Percentiles rank a stretch among this genome's conserved stretches.
phyloP scores from a whole-genome alignment of 2,888 invertebrate species.

The Leptinotarsa peninsularis region DNA sequence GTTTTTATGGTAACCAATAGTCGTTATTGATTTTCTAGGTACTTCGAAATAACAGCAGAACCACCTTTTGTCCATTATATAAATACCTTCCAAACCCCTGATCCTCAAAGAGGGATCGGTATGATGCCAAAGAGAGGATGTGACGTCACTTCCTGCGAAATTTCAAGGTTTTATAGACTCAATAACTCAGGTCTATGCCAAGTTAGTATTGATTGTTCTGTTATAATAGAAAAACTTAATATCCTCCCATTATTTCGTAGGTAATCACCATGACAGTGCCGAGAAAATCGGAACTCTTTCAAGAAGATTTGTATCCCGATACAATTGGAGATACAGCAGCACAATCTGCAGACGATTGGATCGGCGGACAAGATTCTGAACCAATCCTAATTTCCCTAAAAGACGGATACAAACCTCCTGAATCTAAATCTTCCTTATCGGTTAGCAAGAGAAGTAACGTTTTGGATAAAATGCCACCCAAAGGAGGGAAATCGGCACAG shows the following conservation, averaged over 20 bases:
- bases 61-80: conserved; percentile 96
- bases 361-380: conserved; percentile 88
- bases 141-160: conserved; percentile 94
- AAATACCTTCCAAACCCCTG: conserved; percentile 97
- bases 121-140: conserved; percentile 99
- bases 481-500: conserved; percentile 60
- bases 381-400: conserved; percentile 92
- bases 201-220: conserved; percentile 63
- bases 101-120: conserved; percentile 96
- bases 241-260: conserved; percentile 56
- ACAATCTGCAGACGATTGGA: conserved; percentile 92
- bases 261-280: conserved; percentile 98
- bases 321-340: conserved; percentile 92
- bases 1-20: background rate
- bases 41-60: conserved; percentile 84
- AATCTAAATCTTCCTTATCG: conserved; percentile 78
- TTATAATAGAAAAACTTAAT: background rate
- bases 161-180: conserved; percentile 93
- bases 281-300: conserved; percentile 96
- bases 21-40: conserved; percentile 59
- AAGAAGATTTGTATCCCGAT: conserved; percentile 97
- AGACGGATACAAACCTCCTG: conserved; percentile 78
- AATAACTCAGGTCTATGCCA: conserved; percentile 95
- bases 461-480: conserved; percentile 75
- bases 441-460: conserved; percentile 84